phyloP scores from a whole-genome alignment of 2,888 invertebrate species.

The Eupelmus urozonus region DNA sequence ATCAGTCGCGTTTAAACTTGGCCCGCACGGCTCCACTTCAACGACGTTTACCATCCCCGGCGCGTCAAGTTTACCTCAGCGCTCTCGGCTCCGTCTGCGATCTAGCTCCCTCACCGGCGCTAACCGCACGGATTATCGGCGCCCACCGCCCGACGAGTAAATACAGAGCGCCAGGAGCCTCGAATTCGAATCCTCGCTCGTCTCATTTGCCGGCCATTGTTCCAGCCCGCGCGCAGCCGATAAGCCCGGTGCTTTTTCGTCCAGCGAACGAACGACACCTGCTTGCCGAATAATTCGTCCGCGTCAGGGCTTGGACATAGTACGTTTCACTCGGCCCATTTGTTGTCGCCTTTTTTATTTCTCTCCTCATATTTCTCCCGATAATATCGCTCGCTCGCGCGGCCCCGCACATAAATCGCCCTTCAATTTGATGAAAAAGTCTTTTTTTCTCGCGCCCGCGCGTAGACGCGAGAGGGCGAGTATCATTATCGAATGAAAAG shows the following conservation, averaged over 20 bases:
- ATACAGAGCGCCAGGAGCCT: no score
- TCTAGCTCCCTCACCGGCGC: no score
- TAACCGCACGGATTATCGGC: no score
- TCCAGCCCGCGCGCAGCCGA: conserved; percentile 55
- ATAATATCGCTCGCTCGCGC: conserved; percentile 17
- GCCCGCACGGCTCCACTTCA: no score
- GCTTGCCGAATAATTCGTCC: conserved; percentile 38
- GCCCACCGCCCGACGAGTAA: no score
- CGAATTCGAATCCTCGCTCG: conserved; percentile 47
- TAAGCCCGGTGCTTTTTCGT: not conserved
- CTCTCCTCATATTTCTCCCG: conserved; percentile 22
- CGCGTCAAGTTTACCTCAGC: no score
- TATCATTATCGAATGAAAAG: conserved; percentile 12
- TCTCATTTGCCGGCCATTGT: conserved; percentile 67
- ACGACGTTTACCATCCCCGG: no score
- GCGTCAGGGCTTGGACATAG: conserved; percentile 7
- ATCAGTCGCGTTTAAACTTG: no score
- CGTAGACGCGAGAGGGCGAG: not conserved
- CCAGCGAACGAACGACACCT: conserved; percentile 21
- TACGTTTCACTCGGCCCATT: conserved; percentile 42
- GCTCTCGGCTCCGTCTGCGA: no score
- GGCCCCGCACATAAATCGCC: conserved; percentile 4
- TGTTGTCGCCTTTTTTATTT: conserved; percentile 41
- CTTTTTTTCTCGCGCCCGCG: no score
- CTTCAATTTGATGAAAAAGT: conserved; percentile 37